phyloP scores from a whole-genome alignment of 1,140 invertebrate genomes.

The Galleria mellonella region DNA sequence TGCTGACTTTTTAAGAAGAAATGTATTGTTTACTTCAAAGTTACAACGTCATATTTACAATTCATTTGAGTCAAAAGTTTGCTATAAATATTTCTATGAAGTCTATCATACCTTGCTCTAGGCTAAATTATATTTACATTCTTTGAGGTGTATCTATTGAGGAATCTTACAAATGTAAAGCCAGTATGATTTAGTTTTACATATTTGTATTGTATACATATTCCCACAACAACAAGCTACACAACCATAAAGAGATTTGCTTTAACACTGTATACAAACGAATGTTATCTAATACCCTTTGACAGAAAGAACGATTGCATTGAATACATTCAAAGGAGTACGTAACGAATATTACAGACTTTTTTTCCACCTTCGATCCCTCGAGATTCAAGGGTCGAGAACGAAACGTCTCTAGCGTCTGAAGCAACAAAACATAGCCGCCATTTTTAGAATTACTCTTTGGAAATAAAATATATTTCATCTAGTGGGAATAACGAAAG shows the following conservation, averaged over 20 bases:
- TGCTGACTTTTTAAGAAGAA: no score
- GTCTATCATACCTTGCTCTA: no score
- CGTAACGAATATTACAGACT: slow-evolving; percentile 3
- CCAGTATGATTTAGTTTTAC: no score
- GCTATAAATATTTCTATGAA: no score
- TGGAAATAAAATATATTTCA: slow-evolving; percentile 2
- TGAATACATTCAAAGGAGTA: slow-evolving; percentile 2
- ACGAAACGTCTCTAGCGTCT: background rate
- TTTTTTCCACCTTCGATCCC: slow-evolving; percentile 3
- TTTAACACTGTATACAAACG: background rate
- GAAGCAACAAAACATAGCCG: slow-evolving; percentile 1
- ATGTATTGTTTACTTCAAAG: no score
- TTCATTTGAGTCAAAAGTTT: no score
- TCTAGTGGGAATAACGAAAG: background rate
- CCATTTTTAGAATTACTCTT: slow-evolving; percentile 2
- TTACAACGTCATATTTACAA: no score
- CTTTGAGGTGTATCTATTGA: no score
- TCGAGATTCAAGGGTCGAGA: background rate
- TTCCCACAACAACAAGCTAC: background rate
- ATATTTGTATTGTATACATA: background rate
- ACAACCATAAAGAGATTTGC: slow-evolving; percentile 1
- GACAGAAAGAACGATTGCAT: slow-evolving; percentile 1
- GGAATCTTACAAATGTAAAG: no score
- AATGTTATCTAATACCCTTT: slow-evolving; percentile 2
- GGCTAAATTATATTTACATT: no score